Evolutionary conservation across 2,888 invertebrate genomes (phyloP).

Genomic region (Pasiphila rectangulata): DNA sequence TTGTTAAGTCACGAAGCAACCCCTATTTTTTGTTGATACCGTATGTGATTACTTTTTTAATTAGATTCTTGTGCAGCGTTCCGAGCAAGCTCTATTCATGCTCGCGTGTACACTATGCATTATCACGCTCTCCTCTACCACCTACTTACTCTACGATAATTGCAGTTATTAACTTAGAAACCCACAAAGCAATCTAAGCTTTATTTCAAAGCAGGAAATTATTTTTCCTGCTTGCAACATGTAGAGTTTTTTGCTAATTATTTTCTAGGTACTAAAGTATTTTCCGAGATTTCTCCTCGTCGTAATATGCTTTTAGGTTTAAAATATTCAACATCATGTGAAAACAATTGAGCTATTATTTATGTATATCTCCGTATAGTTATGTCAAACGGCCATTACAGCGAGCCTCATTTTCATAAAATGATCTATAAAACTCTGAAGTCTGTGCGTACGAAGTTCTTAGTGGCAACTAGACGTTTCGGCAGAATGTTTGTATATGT

Average conservation of each 20-base stretch:
- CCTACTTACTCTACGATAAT: conserved; percentile 48
- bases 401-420: conserved; percentile 22
- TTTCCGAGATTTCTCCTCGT: conserved; percentile 33
- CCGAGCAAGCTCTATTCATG: conserved; percentile 33
- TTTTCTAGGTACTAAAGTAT: conserved; percentile 36
- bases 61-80: conserved; percentile 43
- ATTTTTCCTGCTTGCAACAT: conserved; percentile 19
- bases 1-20: conserved; percentile 38
- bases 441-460: conserved; percentile 15
- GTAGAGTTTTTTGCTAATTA: conserved; percentile 34
- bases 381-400: conserved; percentile 24
- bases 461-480: no score
- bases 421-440: conserved; percentile 21
- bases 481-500: no score
- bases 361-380: conserved; percentile 23
- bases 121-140: conserved; percentile 47
- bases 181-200: conserved; percentile 32
- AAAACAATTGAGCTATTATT: conserved; percentile 28
- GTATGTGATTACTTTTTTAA: conserved; percentile 51
- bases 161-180: conserved; percentile 45
- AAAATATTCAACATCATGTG: conserved; percentile 27
- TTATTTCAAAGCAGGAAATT: conserved; percentile 28
- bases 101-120: conserved; percentile 54
- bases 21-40: conserved; percentile 41
- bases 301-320: conserved; percentile 26